phyloP scores from a whole-genome alignment of 2,113 vertebrate species.

The Ameiurus melas region DNA sequence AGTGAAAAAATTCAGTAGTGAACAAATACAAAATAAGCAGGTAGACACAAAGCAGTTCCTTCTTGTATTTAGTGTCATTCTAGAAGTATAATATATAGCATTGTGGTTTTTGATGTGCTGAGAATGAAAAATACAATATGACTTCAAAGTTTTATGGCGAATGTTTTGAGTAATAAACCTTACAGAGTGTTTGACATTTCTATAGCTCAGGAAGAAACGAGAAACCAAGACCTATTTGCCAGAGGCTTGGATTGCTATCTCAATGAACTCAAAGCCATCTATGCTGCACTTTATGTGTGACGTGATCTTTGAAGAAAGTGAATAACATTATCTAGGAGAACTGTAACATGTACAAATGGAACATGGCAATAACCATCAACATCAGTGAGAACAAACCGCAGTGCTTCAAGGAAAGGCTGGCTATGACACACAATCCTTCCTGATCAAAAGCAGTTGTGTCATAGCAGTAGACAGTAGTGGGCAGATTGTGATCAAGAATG shows the following conservation, averaged over 20 bases:
- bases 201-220: not conserved
- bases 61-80: not conserved
- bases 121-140: constrained; percentile 23
- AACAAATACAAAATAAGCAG: not conserved
- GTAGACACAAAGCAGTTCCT: not conserved
- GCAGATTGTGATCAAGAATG: not conserved
- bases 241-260: not conserved
- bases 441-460: constrained; percentile 34
- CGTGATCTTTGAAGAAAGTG: constrained; percentile 10
- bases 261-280: not conserved
- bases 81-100: not conserved
- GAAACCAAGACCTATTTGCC: constrained; percentile 5
- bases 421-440: constrained; percentile 30
- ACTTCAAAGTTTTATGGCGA: constrained; percentile 5
- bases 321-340: constrained; percentile 16
- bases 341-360: constrained; percentile 15
- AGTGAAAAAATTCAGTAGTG: not conserved
- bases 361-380: constrained; percentile 18
- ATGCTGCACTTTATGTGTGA: not conserved
- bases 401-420: constrained; percentile 42
- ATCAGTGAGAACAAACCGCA: constrained; percentile 40
- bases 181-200: not conserved
- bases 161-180: not conserved
- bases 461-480: constrained; percentile 30
- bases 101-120: constrained; percentile 20